These are phyloP conservation scores for Lacerta viridis DNA, from an alignment of 2,797 vertebrate species.

Conservation along the genomic window DNA sequence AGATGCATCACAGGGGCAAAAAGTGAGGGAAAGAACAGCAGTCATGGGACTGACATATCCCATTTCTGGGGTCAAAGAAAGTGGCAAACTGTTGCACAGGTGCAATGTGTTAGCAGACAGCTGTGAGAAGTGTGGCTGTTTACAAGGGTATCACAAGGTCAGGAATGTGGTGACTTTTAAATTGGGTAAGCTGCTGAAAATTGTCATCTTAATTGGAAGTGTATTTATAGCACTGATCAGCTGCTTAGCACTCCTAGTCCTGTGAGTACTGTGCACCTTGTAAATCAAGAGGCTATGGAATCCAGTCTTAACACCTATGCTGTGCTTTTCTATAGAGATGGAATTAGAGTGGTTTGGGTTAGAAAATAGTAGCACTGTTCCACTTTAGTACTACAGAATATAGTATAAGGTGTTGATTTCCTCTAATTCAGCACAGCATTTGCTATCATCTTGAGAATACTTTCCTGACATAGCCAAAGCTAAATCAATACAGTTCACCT, in stretches of 20 bases:
- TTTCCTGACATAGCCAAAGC: accelerated
- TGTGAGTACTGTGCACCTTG: not conserved
- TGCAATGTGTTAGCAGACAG: not conserved
- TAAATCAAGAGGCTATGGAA: not conserved
- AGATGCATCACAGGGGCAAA: not conserved
- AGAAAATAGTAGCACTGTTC: not conserved
- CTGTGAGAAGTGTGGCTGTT: not conserved
- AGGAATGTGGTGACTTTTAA: not conserved
- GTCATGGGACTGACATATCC: not conserved
- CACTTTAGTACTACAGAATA: not conserved
- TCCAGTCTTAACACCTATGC: not conserved
- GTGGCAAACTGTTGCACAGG: not conserved
- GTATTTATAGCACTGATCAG: constrained; percentile 7
- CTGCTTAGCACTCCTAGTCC: not conserved
- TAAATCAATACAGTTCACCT: accelerated
- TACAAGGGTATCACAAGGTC: constrained; percentile 9
- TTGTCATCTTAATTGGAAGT: constrained; percentile 18
- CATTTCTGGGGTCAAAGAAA: not conserved
- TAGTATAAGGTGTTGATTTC: not conserved
- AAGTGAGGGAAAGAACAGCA: too few species aligned
- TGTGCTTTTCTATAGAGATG: not conserved
- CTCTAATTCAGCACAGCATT: not conserved
- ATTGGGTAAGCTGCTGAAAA: constrained; percentile 22
- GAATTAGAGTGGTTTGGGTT: not conserved
- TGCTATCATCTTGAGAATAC: not conserved